A percentile compares a stretch with the other conserved stretches of the same genome.
Conservation (phyloP, 2,888 invertebrate species). For the Mythimna impura region DNA sequence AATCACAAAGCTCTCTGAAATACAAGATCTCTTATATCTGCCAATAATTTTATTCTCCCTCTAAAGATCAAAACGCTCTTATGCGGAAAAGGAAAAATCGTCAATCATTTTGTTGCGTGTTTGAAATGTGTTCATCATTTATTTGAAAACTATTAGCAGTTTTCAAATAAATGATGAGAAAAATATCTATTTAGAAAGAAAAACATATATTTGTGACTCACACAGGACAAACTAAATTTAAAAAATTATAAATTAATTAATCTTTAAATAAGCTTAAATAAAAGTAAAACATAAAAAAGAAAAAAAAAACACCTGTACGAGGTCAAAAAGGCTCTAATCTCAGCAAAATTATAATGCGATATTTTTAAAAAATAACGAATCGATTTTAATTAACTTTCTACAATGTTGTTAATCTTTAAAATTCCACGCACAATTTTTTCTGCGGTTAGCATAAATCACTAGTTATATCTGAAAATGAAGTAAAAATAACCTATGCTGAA, state of each 20-base stretch:
- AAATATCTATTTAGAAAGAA: not conserved
- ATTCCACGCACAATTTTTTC: not conserved
- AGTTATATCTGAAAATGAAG: not conserved
- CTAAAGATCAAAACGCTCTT: not conserved
- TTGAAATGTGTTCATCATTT: not conserved
- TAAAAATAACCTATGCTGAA: not conserved
- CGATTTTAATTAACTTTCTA: not conserved
- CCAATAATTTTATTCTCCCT: not conserved
- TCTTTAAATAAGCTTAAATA: no score
- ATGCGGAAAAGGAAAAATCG: constrained; percentile 12
- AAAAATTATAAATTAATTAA: no score
- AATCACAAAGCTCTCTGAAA: not conserved
- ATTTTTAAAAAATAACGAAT: no score
- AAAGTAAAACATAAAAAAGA: no score
- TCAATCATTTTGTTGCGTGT: constrained; percentile 3
- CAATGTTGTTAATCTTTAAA: not conserved
- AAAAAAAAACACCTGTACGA: no score
- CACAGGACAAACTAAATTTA: no score
- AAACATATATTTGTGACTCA: no score
- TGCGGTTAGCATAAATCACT: not conserved
- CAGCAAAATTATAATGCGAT: no score
- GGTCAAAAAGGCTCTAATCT: no score
- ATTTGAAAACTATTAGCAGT: not conserved
- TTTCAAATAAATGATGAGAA: no score
- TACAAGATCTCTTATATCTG: not conserved